phyloP scores from a whole-genome alignment of 2,888 invertebrate genomes.

The Drosophila prolongata region DNA sequence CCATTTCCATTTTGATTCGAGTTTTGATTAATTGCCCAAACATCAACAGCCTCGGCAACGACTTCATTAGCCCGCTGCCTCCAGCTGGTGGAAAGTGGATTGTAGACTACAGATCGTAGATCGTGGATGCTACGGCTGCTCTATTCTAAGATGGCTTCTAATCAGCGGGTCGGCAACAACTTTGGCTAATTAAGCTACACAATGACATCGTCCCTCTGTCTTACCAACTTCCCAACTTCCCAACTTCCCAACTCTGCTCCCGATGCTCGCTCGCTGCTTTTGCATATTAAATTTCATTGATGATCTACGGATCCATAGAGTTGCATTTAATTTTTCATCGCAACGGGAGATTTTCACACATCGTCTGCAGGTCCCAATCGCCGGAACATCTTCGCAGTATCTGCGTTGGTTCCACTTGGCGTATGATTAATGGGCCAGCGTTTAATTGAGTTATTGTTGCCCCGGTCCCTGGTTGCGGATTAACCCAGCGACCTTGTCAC shows the following conservation, averaged over 20 bases:
- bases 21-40: constrained; percentile 74
- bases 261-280: constrained; percentile 23
- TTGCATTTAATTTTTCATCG: constrained; percentile 81
- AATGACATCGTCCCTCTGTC: constrained; percentile 60
- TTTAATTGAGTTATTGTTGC: constrained; percentile 80
- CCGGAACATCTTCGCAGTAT: constrained; percentile 5
- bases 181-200: constrained; percentile 81
- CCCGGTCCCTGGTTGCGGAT: constrained; percentile 51
- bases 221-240: background rate
- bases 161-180: constrained; percentile 70
- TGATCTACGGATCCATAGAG: constrained; percentile 77
- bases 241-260: background rate
- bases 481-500: constrained; percentile 77
- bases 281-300: constrained; percentile 82
- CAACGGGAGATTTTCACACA: constrained; percentile 82
- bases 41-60: constrained; percentile 54
- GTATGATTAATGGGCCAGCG: constrained; percentile 75
- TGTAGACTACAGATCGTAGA: constrained; percentile 37
- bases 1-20: constrained; percentile 74
- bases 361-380: constrained; percentile 51
- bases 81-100: constrained; percentile 51
- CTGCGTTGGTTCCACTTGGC: constrained; percentile 57
- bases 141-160: constrained; percentile 56
- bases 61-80: constrained; percentile 64
- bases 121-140: constrained; percentile 3